Evolutionary conservation across 2,888 invertebrate species (phyloP).

Genomic region (Microplitis manilae): DNA sequence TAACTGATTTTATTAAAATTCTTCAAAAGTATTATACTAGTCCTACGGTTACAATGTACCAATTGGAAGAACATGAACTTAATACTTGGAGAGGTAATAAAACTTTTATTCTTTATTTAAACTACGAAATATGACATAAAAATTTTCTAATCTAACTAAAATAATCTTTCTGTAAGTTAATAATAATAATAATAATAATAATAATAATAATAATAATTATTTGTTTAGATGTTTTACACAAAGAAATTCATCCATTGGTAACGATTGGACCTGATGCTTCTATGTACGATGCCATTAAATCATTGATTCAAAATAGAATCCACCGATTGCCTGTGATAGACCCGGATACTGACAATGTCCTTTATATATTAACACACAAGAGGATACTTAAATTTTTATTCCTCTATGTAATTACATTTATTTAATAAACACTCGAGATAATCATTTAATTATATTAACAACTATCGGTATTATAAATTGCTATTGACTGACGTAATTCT

Average conservation of each 20-base stretch:
- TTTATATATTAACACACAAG: slow-evolving; percentile 98
- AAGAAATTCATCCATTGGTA: slow-evolving; percentile 88
- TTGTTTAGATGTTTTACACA: slow-evolving; percentile 84
- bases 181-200: slow-evolving; percentile 30
- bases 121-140: too few species aligned
- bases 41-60: slow-evolving; percentile 93
- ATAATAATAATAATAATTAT: slow-evolving; percentile 28
- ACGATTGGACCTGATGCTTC: slow-evolving; percentile 94
- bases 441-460: neutral
- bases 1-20: slow-evolving; percentile 99
- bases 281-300: slow-evolving; percentile 93
- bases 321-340: slow-evolving; percentile 98
- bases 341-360: slow-evolving; percentile 93
- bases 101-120: too few species aligned
- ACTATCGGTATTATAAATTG: neutral
- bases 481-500: too few species aligned
- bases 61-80: slow-evolving; percentile 96
- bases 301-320: slow-evolving; percentile 93
- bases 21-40: slow-evolving; percentile 98
- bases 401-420: slow-evolving; percentile 88
- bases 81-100: slow-evolving; percentile 92
- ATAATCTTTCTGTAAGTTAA: neutral
- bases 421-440: neutral
- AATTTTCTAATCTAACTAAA: too few species aligned
- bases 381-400: slow-evolving; percentile 97